Conservation (phyloP, 1,140 invertebrate species). For the Zophobas morio region DNA sequence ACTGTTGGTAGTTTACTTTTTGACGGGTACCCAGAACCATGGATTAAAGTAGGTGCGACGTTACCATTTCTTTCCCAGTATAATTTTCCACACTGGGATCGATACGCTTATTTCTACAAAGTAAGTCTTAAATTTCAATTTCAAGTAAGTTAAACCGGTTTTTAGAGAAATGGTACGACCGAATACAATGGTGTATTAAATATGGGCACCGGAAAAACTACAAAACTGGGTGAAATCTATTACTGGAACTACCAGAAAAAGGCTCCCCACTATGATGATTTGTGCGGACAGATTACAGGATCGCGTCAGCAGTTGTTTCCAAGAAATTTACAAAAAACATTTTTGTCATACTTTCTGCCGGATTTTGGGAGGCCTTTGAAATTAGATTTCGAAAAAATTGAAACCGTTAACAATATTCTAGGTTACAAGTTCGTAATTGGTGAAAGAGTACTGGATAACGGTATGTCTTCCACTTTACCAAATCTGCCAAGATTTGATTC, state of each 20-base stretch:
- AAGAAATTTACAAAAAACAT: too few species aligned
- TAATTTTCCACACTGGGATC: conserved; percentile 75
- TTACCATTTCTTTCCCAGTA: conserved; percentile 70
- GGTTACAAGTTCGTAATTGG: too few species aligned
- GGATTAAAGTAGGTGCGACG: conserved; percentile 77
- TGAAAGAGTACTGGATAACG: conserved; percentile 12
- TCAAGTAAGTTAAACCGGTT: not conserved
- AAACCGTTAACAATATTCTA: too few species aligned
- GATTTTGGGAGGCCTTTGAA: too few species aligned
- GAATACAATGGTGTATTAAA: conserved; percentile 59
- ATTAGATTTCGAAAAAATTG: too few species aligned
- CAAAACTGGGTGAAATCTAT: conserved; percentile 69
- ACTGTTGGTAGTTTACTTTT: conserved; percentile 77
- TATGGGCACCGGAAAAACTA: conserved; percentile 58
- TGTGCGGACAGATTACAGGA: conserved; percentile 67
- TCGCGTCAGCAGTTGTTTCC: conserved; percentile 57
- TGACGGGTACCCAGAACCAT: conserved; percentile 80
- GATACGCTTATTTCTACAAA: conserved; percentile 85
- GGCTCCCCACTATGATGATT: conserved; percentile 68
- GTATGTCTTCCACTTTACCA: not conserved
- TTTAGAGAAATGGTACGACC: conserved; percentile 71
- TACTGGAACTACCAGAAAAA: conserved; percentile 72
- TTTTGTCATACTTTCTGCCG: too few species aligned
- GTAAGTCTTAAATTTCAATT: too few species aligned
- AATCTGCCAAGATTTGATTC: too few species aligned